Conservation (phyloP, 2,113 vertebrate genomes). For the Athene cunicularia region DNA sequence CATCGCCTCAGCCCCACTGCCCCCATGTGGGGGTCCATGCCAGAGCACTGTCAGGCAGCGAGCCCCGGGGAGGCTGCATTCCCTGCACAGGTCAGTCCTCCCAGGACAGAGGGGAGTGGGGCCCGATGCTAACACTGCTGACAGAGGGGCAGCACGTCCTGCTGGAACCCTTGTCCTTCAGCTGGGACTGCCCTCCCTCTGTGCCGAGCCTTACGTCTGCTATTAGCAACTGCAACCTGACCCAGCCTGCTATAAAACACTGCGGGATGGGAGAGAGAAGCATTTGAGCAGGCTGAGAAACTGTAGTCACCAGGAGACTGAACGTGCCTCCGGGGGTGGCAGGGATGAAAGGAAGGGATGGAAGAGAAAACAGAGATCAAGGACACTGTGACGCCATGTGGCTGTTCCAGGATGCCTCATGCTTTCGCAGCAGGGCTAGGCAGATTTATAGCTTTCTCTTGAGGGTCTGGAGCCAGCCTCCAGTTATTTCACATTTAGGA, state of each 20-base stretch:
- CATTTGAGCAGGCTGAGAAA: not conserved
- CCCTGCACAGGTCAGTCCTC: not conserved
- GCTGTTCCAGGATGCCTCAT: conserved; percentile 9
- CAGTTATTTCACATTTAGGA: not conserved
- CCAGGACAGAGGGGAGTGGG: not conserved
- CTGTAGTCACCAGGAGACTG: not conserved
- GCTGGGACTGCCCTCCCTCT: not conserved
- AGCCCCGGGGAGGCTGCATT: rapidly evolving
- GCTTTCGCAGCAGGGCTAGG: not conserved
- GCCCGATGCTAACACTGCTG: rapidly evolving
- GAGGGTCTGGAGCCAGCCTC: conserved; percentile 10
- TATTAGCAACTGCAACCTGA: not conserved
- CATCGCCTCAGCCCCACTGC: rapidly evolving
- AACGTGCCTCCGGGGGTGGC: not conserved
- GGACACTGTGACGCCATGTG: not conserved
- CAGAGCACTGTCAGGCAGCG: rapidly evolving
- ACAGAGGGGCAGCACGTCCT: not conserved
- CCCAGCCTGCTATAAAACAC: not conserved
- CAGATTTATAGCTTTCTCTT: conserved; percentile 47
- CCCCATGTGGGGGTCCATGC: not conserved
- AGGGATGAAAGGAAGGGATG: not conserved
- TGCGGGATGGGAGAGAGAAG: not conserved
- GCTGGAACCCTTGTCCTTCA: not conserved
- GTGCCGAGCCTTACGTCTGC: not conserved
- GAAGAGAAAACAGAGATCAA: conserved; percentile 40